Percentiles rank a stretch among this genome's conserved stretches.
phyloP scores from a whole-genome alignment of 2,113 vertebrate genomes.

The Tauraco erythrolophus region DNA sequence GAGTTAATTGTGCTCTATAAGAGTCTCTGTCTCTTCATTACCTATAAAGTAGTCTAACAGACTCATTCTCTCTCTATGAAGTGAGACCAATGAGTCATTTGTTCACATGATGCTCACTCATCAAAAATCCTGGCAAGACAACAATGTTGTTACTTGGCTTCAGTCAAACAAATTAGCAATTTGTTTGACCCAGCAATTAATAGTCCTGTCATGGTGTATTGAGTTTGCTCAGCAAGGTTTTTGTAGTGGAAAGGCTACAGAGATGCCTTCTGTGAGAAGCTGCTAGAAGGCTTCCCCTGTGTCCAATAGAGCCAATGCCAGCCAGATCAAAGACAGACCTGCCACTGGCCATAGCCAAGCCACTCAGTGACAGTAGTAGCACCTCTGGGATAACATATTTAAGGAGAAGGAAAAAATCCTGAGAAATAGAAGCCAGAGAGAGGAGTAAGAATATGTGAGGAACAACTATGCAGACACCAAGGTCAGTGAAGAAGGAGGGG shows the following conservation, averaged over 20 bases:
- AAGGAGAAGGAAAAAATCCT: too few species aligned
- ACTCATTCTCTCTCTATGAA: not conserved
- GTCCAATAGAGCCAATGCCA: too few species aligned
- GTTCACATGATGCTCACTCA: not conserved
- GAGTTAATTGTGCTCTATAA: not conserved
- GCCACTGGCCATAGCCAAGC: too few species aligned
- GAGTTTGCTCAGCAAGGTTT: too few species aligned
- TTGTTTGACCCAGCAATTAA: not conserved
- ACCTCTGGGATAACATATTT: too few species aligned
- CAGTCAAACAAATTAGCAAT: not conserved
- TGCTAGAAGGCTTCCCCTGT: too few species aligned
- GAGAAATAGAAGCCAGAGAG: too few species aligned
- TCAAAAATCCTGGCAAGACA: slow-evolving; percentile 2
- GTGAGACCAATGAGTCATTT: not conserved
- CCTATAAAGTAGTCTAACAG: not conserved
- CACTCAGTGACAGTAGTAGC: too few species aligned
- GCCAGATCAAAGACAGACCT: too few species aligned
- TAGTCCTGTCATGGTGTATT: not conserved
- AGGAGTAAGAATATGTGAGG: not conserved
- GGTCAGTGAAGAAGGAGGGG: not conserved
- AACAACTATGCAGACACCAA: not conserved
- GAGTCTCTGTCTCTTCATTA: not conserved
- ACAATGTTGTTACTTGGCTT: not conserved
- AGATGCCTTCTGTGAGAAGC: too few species aligned
- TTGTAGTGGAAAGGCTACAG: too few species aligned